Evolutionary conservation across 1,140 invertebrate genomes (phyloP).

Genomic region (Brachystomella parvula): DNA sequence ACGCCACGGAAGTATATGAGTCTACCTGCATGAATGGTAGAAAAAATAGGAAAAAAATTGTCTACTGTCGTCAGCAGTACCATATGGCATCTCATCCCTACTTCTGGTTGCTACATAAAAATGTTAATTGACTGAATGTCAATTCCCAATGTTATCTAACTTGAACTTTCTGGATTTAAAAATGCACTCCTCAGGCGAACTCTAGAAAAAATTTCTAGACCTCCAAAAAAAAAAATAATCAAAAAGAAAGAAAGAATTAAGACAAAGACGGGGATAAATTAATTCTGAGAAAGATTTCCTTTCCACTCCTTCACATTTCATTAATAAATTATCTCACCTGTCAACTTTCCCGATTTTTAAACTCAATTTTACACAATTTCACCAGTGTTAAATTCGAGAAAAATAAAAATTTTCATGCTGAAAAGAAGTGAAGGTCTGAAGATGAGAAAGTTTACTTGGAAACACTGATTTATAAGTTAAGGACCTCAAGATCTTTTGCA

Average conservation of each 20-base stretch:
- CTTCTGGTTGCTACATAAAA: no score
- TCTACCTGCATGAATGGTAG: no score
- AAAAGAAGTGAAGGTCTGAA: not conserved
- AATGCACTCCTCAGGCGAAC: no score
- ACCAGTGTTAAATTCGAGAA: not conserved
- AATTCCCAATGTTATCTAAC: no score
- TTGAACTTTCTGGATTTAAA: no score
- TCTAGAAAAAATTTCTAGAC: no score
- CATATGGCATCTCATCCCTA: no score
- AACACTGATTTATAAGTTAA: not conserved
- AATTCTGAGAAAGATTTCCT: slow-evolving; percentile 3
- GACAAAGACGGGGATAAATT: not conserved
- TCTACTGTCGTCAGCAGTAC: no score
- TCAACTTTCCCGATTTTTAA: slow-evolving; percentile 2
- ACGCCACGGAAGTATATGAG: no score
- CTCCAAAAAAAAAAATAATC: no score
- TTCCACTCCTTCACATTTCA: slow-evolving; percentile 10
- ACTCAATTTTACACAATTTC: not conserved
- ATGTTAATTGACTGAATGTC: no score
- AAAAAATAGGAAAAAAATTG: no score
- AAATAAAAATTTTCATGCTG: not conserved
- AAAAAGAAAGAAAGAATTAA: not conserved
- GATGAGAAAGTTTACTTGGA: not conserved
- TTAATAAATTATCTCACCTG: slow-evolving; percentile 8
- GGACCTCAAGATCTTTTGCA: not conserved